A percentile compares a stretch with the other conserved stretches of the same genome.
These are phyloP conservation scores for Halictus quadricinctus DNA, from an alignment of 2,888 invertebrate species.

Conservation along the genomic window DNA sequence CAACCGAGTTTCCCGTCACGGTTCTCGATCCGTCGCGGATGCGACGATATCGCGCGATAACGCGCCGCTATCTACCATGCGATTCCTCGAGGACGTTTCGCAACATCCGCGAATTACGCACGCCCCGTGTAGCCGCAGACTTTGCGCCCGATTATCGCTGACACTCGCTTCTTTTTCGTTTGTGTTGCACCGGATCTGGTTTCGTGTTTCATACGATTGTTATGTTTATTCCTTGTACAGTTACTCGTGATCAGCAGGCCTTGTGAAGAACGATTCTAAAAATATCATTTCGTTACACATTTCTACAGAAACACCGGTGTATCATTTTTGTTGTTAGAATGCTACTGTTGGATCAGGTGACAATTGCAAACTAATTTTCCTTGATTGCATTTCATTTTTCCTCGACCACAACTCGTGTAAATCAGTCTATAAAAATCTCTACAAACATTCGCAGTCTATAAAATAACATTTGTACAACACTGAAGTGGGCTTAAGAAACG, in stretches of 20 bases:
- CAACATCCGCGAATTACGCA: constrained; percentile 12
- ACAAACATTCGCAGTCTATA: not conserved
- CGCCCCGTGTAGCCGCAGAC: not conserved
- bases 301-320: not conserved
- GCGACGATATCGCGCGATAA: constrained; percentile 42
- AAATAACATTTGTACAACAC: not conserved
- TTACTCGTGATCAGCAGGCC: not conserved
- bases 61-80: not conserved
- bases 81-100: constrained; percentile 26
- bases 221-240: not conserved
- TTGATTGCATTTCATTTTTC: not conserved
- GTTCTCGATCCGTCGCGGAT: constrained; percentile 45
- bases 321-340: not conserved
- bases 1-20: constrained; percentile 24
- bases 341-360: constrained; percentile 1
- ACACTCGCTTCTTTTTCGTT: not conserved
- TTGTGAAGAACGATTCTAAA: too few species aligned
- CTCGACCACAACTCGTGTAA: not conserved
- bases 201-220: not conserved
- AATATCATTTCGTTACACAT: not conserved
- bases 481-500: not conserved
- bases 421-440: not conserved
- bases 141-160: not conserved
- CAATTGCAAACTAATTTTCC: not conserved
- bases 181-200: not conserved